Evolutionary conservation across 2,113 vertebrate species (phyloP), one percentile per base, ranked within the genome.

Genomic region (Corythoichthys haematopterus): DNA sequence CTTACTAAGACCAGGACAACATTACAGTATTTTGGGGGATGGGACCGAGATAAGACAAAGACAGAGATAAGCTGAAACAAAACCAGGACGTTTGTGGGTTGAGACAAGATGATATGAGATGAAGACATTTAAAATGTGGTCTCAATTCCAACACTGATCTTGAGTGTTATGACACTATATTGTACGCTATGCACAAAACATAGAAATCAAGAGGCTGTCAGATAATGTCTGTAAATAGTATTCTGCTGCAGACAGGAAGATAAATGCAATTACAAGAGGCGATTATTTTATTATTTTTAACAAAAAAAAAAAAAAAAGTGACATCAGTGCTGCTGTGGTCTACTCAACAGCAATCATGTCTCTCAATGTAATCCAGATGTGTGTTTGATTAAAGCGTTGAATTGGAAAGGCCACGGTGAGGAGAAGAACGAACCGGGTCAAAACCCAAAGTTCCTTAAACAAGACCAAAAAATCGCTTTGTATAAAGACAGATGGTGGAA

Each of bases 361-460:
- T 80, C 69, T 82, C 85, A 90, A 91, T 85, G 85, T 70, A 72
- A 74, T 89, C 88, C 86, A 91, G 83, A 80, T 90, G 83, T 88
- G 84, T 55, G 14, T 88, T 87, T 88, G 87, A 89, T 90, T 90
- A 88, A 89, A 85, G 77, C 70, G 72, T 73, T 78, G 79, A 74
- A 74, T 52, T 38, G 78, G 68, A 83, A 79, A 60, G 75, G 69
- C 85, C 72, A 84, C 79, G 79, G 72, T 70, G 59, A 40, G 61
- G 72, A 59, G 69, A 37, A 65, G 64, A 37, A 52, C 15, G 36
- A 4, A 36, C 35, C 11, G 28, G 40, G 38, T 62, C 11, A 46
- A 62, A 40, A 60, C 52, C 60, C 33, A 63, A 79, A 65, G 77
- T 76, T 80, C 85, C 66, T 77, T 77, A 76, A 87, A 88, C 81